Evolutionary conservation across 2,888 invertebrate genomes (phyloP).

Genomic region (Limnephilus auricula): DNA sequence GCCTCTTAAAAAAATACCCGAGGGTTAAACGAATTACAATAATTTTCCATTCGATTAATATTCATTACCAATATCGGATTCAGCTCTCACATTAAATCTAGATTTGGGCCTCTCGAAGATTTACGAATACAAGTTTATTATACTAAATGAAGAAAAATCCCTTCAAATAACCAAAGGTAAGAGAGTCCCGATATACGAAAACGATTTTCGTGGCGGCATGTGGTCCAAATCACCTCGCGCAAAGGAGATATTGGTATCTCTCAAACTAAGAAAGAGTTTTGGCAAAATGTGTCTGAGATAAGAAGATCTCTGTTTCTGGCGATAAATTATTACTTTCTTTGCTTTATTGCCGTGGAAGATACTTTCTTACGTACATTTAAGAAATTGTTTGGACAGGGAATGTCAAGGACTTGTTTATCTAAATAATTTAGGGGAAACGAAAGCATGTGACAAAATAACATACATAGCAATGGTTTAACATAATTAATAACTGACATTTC

Average conservation of each 20-base stretch:
- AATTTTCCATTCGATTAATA: not conserved
- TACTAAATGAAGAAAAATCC: conserved; percentile 28
- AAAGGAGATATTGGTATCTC: conserved; percentile 36
- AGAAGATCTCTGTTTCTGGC: conserved; percentile 16
- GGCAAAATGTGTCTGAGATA: not conserved
- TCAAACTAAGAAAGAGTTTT: conserved; percentile 14
- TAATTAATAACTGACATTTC: no score
- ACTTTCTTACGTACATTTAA: not conserved
- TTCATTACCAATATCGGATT: not conserved
- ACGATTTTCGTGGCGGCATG: conserved; percentile 34
- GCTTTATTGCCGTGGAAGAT: not conserved
- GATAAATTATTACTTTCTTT: conserved; percentile 17
- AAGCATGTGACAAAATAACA: not conserved
- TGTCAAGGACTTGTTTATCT: not conserved
- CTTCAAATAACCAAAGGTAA: conserved; percentile 40
- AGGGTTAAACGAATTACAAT: not conserved
- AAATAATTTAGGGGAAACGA: not conserved
- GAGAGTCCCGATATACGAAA: conserved; percentile 19
- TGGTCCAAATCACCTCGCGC: conserved; percentile 28
- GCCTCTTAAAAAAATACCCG: not conserved
- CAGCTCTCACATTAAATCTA: not conserved
- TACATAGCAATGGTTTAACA: no score
- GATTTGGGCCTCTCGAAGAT: not conserved
- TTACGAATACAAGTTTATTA: conserved; percentile 2
- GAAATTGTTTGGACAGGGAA: not conserved